Evolutionary conservation across 2,113 vertebrate species (phyloP).

Genomic region (Glareola pratincola): DNA sequence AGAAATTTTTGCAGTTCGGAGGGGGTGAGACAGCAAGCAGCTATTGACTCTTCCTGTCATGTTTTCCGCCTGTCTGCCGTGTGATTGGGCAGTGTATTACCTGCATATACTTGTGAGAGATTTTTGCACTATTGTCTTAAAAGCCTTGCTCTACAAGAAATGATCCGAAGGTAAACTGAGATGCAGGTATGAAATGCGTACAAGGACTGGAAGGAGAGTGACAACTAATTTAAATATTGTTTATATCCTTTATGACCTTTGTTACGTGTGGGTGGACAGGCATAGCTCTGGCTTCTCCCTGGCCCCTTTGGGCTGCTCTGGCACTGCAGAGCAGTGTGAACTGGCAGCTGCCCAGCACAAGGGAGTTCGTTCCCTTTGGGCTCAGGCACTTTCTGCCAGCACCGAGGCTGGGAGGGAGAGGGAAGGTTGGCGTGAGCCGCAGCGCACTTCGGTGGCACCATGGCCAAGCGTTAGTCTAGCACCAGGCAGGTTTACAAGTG

Average conservation of each 20-base stretch:
- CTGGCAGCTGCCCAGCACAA: neutral
- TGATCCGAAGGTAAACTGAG: neutral
- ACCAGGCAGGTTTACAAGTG: neutral
- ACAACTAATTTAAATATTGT: neutral
- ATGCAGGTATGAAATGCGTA: neutral
- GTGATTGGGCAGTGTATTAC: neutral
- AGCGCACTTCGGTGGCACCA: fast-evolving
- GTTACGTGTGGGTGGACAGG: neutral
- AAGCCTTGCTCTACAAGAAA: neutral
- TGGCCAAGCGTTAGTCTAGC: no score
- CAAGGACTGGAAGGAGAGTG: neutral
- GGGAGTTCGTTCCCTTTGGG: neutral
- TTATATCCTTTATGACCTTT: neutral
- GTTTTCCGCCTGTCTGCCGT: neutral
- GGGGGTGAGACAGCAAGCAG: conserved; percentile 3
- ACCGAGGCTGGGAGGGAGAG: neutral
- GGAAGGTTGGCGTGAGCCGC: neutral
- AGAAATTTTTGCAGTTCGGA: conserved; percentile 16
- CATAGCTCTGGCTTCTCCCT: neutral
- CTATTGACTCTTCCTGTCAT: neutral
- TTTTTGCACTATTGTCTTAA: neutral
- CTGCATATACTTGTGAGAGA: neutral
- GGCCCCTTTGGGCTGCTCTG: neutral
- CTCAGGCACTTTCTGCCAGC: neutral
- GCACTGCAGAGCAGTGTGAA: neutral